These are phyloP conservation scores for Scophthalmus maximus DNA, from an alignment of 2,113 vertebrate species.

Conservation along the genomic window DNA sequence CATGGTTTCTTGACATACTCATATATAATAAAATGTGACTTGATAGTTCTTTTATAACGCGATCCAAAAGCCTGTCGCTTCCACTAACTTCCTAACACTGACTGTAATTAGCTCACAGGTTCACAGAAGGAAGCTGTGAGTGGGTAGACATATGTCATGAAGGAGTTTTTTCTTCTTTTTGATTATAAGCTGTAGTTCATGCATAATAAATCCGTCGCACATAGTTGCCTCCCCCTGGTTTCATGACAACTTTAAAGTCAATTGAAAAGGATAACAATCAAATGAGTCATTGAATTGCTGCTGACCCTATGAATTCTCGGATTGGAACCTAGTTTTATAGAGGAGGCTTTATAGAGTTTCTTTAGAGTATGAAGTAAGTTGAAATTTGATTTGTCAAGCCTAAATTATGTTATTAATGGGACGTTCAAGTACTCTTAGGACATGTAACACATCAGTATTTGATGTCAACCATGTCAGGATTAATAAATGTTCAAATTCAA, in stretches of 20 bases:
- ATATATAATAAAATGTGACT: background rate
- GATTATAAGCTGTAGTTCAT: slow-evolving; percentile 33
- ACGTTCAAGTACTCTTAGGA: slow-evolving; percentile 34
- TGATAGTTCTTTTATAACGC: too few species aligned
- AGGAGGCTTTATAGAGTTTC: background rate
- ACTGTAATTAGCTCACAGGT: slow-evolving; percentile 25
- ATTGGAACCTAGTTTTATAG: background rate
- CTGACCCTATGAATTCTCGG: background rate
- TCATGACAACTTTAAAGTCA: slow-evolving; percentile 18
- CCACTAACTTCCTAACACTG: slow-evolving; percentile 1
- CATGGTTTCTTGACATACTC: slow-evolving; percentile 4
- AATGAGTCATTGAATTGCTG: background rate
- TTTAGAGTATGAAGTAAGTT: background rate
- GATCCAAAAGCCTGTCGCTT: background rate
- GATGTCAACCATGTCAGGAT: slow-evolving; percentile 39
- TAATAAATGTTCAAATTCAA: slow-evolving; percentile 50
- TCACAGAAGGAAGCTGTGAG: slow-evolving; percentile 19
- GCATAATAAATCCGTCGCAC: slow-evolving; percentile 5
- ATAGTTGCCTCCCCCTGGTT: background rate
- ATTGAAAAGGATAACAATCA: slow-evolving; percentile 9
- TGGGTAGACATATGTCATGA: slow-evolving; percentile 13
- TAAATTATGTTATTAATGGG: slow-evolving; percentile 20
- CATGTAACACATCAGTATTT: slow-evolving; percentile 16
- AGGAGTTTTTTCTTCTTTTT: slow-evolving; percentile 16
- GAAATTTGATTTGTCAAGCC: slow-evolving; percentile 8